phyloP scores from a whole-genome alignment of 1,140 invertebrate genomes.

The Drosophila lini region DNA sequence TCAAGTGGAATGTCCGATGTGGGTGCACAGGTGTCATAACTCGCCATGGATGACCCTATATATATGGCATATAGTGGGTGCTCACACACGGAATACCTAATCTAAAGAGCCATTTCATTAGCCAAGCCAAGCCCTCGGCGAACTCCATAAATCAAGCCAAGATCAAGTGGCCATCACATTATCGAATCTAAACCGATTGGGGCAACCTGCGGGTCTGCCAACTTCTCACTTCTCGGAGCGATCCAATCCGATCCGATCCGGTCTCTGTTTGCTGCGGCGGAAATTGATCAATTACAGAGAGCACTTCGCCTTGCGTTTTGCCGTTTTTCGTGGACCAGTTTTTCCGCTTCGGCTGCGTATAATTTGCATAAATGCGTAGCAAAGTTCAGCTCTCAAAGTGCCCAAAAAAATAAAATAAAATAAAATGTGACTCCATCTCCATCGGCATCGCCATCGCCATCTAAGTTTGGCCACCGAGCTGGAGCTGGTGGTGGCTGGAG shows the following conservation, averaged over 20 bases:
- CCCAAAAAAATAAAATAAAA: constrained; percentile 5
- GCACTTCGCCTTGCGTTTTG: constrained; percentile 54
- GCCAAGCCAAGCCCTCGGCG: constrained; percentile 19
- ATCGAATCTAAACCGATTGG: constrained; percentile 35
- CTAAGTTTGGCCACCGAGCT: constrained; percentile 52
- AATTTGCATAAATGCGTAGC: constrained; percentile 71
- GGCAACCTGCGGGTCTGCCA: constrained; percentile 64
- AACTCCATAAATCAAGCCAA: constrained; percentile 67
- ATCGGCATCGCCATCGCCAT: constrained; percentile 10
- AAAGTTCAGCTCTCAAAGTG: constrained; percentile 45
- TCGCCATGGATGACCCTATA: constrained; percentile 19
- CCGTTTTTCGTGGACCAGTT: constrained; percentile 62
- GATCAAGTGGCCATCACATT: constrained; percentile 71
- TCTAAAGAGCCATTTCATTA: constrained; percentile 75
- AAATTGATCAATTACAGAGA: constrained; percentile 80
- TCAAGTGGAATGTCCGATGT: constrained; percentile 67
- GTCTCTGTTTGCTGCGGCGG: constrained; percentile 56
- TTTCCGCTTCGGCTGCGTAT: constrained; percentile 66
- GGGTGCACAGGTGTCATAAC: constrained; percentile 56
- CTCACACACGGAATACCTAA: constrained; percentile 30
- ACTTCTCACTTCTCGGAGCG: constrained; percentile 18
- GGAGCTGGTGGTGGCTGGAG: constrained; percentile 3
- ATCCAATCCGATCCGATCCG: constrained; percentile 21
- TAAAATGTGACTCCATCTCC: constrained; percentile 50
- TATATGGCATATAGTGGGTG: constrained; percentile 27